Base-by-base conservation (phyloP, 2,888 invertebrate species). In the Drosophila koepferae region DNA sequence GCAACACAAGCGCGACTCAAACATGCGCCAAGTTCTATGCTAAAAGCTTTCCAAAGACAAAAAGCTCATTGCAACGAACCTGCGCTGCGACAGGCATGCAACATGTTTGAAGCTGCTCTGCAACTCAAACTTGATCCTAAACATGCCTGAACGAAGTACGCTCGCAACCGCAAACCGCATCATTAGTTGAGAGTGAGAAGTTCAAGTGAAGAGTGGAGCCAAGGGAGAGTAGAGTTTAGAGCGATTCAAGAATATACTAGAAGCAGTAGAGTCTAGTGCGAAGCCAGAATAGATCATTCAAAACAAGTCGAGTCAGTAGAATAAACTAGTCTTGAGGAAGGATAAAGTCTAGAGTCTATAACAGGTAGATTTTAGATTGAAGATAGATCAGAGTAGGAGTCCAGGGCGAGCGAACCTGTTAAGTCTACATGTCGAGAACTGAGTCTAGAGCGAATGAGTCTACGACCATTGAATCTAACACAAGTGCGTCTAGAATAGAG, bases 11-110 rank as follows among this genome's bases (percentile, higher is more conserved):
- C 62, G 18, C 58, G 12, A 4, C 58, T 38, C 68, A 38, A 69
- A 59, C 67, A 23, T 56, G 70, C 71, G 51, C 34, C 62, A 67
- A 31, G 63, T 72, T 72, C 20, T 40, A 48, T 56, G 46, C 40
- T 18, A 43, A 77, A 77, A 79, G 74, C 74, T 68, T 41, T 0
- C 5, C 2, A 2, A 46, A 6, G 2, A 7, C 8, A 8, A 40
- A 74, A 65, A 74, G 70, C 76, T 80, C 76, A 72, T 31, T 80
- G 72, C 80, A 78, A 72, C 77, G 72, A 80, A 78, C 76, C 55
- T 64, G 41, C 59, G 49, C 55, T 64, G 41, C 59, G 49, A 18
- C 58, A 31, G 34, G 36, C 60, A 16, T 36, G 43, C 67, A 78
- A 75, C 77, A 65, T 66, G 68, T 63, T n/a, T 10, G 56, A 8